Evolutionary conservation across 2,797 vertebrate species (phyloP).

Genomic region (Euphonia xanthogaster): DNA sequence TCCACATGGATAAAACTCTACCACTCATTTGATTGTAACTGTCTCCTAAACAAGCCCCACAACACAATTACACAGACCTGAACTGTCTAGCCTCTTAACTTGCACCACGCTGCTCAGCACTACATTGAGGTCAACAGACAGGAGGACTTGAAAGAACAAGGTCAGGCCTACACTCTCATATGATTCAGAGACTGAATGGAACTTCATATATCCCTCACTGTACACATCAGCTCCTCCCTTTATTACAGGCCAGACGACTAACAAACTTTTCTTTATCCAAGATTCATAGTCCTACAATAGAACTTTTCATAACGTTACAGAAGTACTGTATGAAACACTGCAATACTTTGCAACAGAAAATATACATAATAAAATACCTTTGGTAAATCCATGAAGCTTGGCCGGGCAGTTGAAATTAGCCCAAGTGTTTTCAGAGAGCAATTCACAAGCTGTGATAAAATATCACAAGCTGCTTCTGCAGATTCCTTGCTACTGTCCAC

Average conservation of each 20-base stretch:
- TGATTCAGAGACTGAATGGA: background rate
- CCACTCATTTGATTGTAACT: rapidly evolving
- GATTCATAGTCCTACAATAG: background rate
- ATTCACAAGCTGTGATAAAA: conserved; percentile 96
- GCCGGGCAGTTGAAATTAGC: conserved; percentile 95
- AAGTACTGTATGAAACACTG: background rate
- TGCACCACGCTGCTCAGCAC: background rate
- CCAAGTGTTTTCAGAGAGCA: conserved; percentile 98
- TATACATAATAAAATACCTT: conserved; percentile 81
- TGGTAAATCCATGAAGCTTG: conserved; percentile 98
- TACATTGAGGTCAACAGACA: background rate
- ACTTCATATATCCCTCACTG: background rate
- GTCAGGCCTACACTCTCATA: background rate
- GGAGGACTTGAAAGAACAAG: background rate
- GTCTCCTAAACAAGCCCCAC: background rate
- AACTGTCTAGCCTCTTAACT: background rate
- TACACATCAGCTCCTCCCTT: background rate
- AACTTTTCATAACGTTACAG: background rate
- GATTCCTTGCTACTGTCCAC: conserved; percentile 99
- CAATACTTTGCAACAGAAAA: background rate
- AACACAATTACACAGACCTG: background rate
- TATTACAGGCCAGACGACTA: background rate
- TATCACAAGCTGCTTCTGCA: conserved; percentile 96
- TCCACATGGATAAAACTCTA: background rate
- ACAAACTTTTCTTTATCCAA: background rate